Base-by-base conservation (phyloP, 2,113 vertebrate genomes). In the Uropsilus gracilis region DNA sequence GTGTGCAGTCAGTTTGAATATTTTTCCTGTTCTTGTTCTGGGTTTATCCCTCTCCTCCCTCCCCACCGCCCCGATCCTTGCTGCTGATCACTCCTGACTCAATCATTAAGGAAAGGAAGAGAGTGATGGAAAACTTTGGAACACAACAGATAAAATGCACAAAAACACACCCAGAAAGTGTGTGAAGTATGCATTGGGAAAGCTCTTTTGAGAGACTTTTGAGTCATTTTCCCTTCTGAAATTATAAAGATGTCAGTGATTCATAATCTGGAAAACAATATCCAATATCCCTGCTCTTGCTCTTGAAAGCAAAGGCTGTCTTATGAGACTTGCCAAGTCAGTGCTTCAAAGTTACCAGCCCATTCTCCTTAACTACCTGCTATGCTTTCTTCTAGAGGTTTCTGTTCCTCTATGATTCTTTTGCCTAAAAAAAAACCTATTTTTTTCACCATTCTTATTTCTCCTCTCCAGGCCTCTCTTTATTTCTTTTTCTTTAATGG, bases 341-440 rank as follows among this genome's bases (percentile, higher is more conserved):
- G 37, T 76, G 66, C 63, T 91, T 95, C 72, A 39, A 57, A 4
- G 48, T 53, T 71, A 59, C n/a, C 63, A 69, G 61, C 34, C 6
- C 13, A 85, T 81, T 78, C 37, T n/a, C 59, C 63, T 57, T 92
- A 88, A 89, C 32, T 57, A 72, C 81, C 73, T 87, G 81, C 61
- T 34, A 20, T 17, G 39, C 72, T 85, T 71, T 89, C 44, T 96
- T 57, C 76, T 37, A 48, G 18, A 82, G 61, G 63, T 44, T 83
- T 94, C 44, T 93, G 68, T 26, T 90, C 39, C 82, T 89, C 71
- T 96, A n/a, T 64, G 59, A 87, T 94, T 94, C 55, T 78, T 95
- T 32, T 73, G 44, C 34, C 37, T 95, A 89, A 39, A 82, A 94
- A 82, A 94, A 95, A 90, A 63, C 83, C 20, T 37, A 93, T 91